Evolutionary conservation across 2,888 invertebrate genomes (phyloP), one percentile per base, ranked within the genome.

Genomic region (Drosophila monieri): DNA sequence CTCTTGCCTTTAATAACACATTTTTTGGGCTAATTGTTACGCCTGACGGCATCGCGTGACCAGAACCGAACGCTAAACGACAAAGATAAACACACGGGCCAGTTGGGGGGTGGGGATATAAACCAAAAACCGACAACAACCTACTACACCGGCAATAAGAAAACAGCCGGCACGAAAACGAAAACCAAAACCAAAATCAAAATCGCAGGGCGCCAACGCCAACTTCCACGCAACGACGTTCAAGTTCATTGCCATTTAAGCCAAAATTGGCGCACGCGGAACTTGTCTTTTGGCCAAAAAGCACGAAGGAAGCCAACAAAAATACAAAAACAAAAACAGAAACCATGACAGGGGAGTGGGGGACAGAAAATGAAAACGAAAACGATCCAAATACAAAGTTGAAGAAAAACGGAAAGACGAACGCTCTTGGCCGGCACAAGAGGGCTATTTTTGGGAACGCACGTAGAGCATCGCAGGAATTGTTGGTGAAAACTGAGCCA

Each of bases 201-300:
- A 71, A 51, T 72, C 72, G 72, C 65, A 59, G 58, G 71, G 72
- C 71, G 72, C 72, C 73, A 65, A 61, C 37, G 14, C 27, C 49
- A 60, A 70, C 47, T 49, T 53, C 71, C 71, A 70, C 70, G 71
- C 74, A 54, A 70, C 48, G 44, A 55, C 32, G 69, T 73, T 76
- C 75, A 76, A 76, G 75, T 76, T 76, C 75, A 76, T 76, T 76
- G 75, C 76, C 75, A 76, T 76, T 75, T 73, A 60, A 52, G 58
- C 56, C 64, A 74, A 74, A 72, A 66, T 60, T 66, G 73, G 65
- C 73, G 65, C 54, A 32, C 48, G 60, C 53, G 48, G 51, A 53
- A 66, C 59, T 69, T 52, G 59, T 54, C 57, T 65, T 71, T n/a
- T 2, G 49, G 12, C 47, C 44, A 57, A 54, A 39, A 64, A 37